Conservation (phyloP, 2,113 vertebrate species). For the Engystomops pustulosus region DNA sequence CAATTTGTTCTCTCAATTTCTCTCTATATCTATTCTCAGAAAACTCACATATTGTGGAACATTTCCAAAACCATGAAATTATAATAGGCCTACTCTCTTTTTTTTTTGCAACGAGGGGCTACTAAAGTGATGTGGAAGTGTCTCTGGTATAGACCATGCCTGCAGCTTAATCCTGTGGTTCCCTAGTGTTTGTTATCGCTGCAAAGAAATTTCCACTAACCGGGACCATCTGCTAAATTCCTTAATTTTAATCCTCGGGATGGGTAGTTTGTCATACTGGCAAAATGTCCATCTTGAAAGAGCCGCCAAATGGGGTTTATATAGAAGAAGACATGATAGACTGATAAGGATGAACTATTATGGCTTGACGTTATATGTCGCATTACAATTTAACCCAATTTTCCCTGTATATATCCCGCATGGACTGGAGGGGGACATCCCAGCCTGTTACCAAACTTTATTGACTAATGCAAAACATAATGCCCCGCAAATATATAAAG, state of each 20-base stretch:
- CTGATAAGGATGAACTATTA: slow-evolving; percentile 37
- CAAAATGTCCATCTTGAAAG: slow-evolving; percentile 48
- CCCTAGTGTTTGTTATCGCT: slow-evolving; percentile 48
- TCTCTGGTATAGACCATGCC: slow-evolving; percentile 45
- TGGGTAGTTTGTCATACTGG: slow-evolving; percentile 51
- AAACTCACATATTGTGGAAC: slow-evolving; percentile 18
- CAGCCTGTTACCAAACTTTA: slow-evolving; percentile 22
- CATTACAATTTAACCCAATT: background rate
- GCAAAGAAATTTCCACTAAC: slow-evolving; percentile 58
- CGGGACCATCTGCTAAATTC: slow-evolving; percentile 56
- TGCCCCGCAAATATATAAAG: slow-evolving; percentile 41
- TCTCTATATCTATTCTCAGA: slow-evolving; percentile 31
- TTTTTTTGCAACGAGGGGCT: slow-evolving; percentile 31
- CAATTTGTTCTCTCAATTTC: slow-evolving; percentile 29
- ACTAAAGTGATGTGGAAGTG: slow-evolving; percentile 29
- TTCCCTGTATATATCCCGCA: background rate
- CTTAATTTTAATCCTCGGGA: slow-evolving; percentile 43
- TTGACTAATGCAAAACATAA: slow-evolving; percentile 27
- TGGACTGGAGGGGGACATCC: background rate
- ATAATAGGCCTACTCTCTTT: slow-evolving; percentile 26
- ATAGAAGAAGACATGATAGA: slow-evolving; percentile 29
- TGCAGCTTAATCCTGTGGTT: slow-evolving; percentile 39
- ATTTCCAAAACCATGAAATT: slow-evolving; percentile 25
- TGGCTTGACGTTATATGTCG: slow-evolving; percentile 19
- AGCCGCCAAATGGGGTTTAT: slow-evolving; percentile 28